phyloP scores from a whole-genome alignment of 2,888 invertebrate genomes.

The Thereva unica region DNA sequence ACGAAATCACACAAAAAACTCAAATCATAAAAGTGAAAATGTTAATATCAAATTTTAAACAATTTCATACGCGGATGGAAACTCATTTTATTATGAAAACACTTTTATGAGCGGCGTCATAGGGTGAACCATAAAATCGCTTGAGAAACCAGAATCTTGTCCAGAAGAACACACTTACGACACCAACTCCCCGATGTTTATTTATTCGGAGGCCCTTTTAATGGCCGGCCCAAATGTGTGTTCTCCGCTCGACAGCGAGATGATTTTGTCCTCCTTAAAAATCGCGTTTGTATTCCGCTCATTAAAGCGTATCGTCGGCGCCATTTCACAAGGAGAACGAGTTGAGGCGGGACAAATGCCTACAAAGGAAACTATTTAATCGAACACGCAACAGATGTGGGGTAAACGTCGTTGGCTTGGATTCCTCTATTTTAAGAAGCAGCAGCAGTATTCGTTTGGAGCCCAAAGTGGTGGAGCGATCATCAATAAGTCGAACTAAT shows the following conservation, averaged over 20 bases:
- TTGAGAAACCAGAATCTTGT: conserved; percentile 8
- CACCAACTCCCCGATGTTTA: conserved; percentile 28
- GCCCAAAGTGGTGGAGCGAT: too few relatives aligned
- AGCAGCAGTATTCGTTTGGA: too few relatives aligned
- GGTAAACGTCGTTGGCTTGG: too few relatives aligned
- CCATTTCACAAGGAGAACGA: conserved; percentile 11
- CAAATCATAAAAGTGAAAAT: too few relatives aligned
- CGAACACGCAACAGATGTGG: conserved; percentile 7
- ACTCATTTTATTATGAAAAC: neutral
- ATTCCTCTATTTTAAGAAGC: too few relatives aligned
- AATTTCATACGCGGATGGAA: too few relatives aligned
- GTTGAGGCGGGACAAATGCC: conserved; percentile 11
- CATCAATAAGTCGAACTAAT: too few relatives aligned
- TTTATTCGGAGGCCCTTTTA: conserved; percentile 20
- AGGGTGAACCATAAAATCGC: conserved; percentile 17
- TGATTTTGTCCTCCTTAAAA: conserved; percentile 17
- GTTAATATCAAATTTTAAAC: too few relatives aligned
- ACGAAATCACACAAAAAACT: too few relatives aligned
- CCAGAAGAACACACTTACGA: conserved; percentile 18
- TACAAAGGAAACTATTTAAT: neutral
- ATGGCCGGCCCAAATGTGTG: conserved; percentile 22
- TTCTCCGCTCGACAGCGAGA: neutral
- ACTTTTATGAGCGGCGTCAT: conserved; percentile 18
- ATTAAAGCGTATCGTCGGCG: conserved; percentile 12
- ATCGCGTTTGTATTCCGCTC: conserved; percentile 18